Evolutionary conservation across 1,140 invertebrate species (phyloP).

Genomic region (Eulimnadia texana): DNA sequence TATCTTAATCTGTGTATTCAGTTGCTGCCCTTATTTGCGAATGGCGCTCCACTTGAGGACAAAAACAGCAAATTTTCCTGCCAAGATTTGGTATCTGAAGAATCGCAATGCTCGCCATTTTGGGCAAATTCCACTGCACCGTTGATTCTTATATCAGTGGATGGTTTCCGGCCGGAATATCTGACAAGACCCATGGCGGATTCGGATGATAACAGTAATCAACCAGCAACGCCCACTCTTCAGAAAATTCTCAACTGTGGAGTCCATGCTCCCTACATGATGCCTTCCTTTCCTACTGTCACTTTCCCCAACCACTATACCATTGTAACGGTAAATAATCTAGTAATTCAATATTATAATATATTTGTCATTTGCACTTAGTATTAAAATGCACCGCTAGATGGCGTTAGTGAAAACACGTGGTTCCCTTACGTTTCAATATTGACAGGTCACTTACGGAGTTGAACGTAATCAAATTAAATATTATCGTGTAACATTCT

Average conservation of each 20-base stretch:
- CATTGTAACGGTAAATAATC: constrained; percentile 32
- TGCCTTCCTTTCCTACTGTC: constrained; percentile 31
- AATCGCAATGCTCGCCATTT: background rate
- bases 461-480: too few relatives aligned
- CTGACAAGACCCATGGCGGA: constrained; percentile 19
- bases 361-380: background rate
- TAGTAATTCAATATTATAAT: too few relatives aligned
- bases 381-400: background rate
- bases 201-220: constrained; percentile 17
- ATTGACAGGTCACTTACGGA: too few relatives aligned
- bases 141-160: constrained; percentile 30
- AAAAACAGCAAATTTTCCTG: too few relatives aligned
- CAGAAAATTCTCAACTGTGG: constrained; percentile 30
- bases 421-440: too few relatives aligned
- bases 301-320: constrained; percentile 41
- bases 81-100: too few relatives aligned
- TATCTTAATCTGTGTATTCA: too few relatives aligned
- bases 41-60: too few relatives aligned
- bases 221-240: constrained; percentile 27
- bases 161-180: constrained; percentile 35
- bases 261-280: constrained; percentile 30
- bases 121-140: constrained; percentile 16
- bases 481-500: too few relatives aligned
- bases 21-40: too few relatives aligned
- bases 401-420: too few relatives aligned